Percentiles rank a stretch among this genome's conserved stretches.
phyloP scores from a whole-genome alignment of 2,113 vertebrate species.

The Felis chaus region DNA sequence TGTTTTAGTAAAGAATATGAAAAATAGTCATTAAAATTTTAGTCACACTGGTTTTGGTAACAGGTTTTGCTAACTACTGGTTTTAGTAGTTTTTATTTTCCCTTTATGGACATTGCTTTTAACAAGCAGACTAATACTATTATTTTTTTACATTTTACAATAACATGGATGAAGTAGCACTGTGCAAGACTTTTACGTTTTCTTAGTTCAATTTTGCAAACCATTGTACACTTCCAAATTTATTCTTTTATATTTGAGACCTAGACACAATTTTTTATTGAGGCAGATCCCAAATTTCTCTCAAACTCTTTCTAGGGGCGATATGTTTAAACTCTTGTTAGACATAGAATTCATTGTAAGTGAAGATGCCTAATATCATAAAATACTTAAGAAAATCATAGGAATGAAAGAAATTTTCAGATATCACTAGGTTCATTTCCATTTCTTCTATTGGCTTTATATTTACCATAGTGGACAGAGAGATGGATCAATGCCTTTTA shows the following conservation, averaged over 20 bases:
- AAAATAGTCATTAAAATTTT: neutral
- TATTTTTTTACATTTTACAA: slow-evolving; percentile 5
- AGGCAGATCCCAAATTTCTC: neutral
- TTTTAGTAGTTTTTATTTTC: neutral
- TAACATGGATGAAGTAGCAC: neutral
- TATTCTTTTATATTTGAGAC: neutral
- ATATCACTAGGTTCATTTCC: neutral
- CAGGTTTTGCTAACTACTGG: neutral
- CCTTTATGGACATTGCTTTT: neutral
- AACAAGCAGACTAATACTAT: neutral
- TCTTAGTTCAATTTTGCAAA: slow-evolving; percentile 26
- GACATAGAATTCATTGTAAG: neutral
- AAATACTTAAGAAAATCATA: neutral
- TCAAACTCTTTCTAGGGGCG: neutral
- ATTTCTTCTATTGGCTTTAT: neutral
- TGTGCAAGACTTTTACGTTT: neutral
- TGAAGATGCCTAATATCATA: neutral
- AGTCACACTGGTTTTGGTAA: neutral
- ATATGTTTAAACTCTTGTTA: slow-evolving; percentile 13
- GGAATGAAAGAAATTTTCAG: slow-evolving; percentile 13
- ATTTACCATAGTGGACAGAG: neutral
- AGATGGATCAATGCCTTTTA: neutral
- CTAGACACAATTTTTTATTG: neutral
- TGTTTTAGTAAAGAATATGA: neutral
- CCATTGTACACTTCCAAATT: neutral